These are phyloP conservation scores for Phengaris alcon DNA, from an alignment of 2,888 invertebrate genomes.

Conservation along the genomic window DNA sequence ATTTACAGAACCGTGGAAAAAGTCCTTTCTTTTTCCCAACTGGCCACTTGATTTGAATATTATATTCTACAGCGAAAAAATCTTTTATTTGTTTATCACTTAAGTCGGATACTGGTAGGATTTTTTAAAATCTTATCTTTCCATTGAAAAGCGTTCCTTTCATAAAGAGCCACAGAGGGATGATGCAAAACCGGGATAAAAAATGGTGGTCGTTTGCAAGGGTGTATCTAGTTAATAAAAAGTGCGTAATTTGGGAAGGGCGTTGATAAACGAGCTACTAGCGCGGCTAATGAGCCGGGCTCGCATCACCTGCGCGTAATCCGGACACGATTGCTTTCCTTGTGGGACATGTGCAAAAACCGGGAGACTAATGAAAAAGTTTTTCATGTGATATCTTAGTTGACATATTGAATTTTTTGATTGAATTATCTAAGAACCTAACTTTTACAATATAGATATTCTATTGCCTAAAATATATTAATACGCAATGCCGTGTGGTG, in stretches of 20 bases:
- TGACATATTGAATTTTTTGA: background rate
- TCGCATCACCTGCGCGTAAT: constrained; percentile 22
- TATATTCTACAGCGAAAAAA: constrained; percentile 8
- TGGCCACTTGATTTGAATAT: constrained; percentile 15
- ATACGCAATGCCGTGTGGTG: no score
- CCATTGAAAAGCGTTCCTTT: constrained; percentile 15
- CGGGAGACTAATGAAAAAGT: background rate
- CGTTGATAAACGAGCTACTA: constrained; percentile 68
- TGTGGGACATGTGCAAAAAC: constrained; percentile 11
- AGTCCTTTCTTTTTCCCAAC: background rate
- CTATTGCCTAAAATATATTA: no score
- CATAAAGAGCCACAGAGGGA: constrained; percentile 1
- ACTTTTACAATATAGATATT: background rate
- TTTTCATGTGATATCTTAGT: background rate
- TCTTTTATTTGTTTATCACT: constrained; percentile 11
- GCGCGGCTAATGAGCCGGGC: constrained; percentile 63
- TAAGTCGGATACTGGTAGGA: background rate
- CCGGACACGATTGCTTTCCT: constrained; percentile 39
- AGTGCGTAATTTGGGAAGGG: constrained; percentile 59
- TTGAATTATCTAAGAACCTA: background rate
- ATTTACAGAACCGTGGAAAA: background rate
- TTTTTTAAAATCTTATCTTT: constrained; percentile 7
- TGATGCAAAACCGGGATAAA: constrained; percentile 45
- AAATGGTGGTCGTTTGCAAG: constrained; percentile 67
- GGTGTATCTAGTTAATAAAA: constrained; percentile 73